These are phyloP conservation scores for Margarornis squamiger DNA, from an alignment of 2,797 vertebrate species.

Conservation along the genomic window DNA sequence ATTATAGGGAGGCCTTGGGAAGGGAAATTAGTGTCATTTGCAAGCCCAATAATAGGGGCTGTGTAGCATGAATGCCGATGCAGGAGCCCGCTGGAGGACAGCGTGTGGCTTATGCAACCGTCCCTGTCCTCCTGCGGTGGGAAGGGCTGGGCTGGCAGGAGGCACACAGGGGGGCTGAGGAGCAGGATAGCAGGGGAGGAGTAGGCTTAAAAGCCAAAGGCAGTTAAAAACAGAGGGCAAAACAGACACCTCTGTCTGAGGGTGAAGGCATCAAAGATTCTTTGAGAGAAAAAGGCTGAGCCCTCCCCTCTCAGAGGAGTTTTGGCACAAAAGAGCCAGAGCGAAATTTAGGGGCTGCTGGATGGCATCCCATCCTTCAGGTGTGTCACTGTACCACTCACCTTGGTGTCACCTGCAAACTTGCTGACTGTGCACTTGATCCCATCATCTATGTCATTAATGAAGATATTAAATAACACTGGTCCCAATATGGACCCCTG, in stretches of 20 bases:
- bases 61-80: conserved; percentile 55
- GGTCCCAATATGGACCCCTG: background rate
- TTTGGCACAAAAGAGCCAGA: background rate
- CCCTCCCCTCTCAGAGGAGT: background rate
- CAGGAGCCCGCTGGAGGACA: background rate
- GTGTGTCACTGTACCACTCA: background rate
- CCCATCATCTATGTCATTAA: background rate
- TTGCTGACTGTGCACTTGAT: background rate
- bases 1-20: conserved; percentile 65
- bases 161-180: background rate
- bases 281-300: background rate
- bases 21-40: conserved; percentile 70
- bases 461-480: background rate
- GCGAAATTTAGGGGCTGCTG: background rate
- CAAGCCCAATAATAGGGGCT: conserved; percentile 56
- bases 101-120: conserved; percentile 35
- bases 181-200: background rate
- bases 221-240: background rate
- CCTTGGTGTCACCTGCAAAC: background rate
- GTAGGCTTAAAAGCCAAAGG: background rate
- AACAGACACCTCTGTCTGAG: background rate
- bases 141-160: background rate
- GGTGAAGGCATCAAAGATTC: background rate
- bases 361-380: background rate
- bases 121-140: background rate